A percentile compares a stretch with the other conserved stretches of the same genome.
Conservation (phyloP, 2,888 invertebrate species). For the Pecten maximus region DNA sequence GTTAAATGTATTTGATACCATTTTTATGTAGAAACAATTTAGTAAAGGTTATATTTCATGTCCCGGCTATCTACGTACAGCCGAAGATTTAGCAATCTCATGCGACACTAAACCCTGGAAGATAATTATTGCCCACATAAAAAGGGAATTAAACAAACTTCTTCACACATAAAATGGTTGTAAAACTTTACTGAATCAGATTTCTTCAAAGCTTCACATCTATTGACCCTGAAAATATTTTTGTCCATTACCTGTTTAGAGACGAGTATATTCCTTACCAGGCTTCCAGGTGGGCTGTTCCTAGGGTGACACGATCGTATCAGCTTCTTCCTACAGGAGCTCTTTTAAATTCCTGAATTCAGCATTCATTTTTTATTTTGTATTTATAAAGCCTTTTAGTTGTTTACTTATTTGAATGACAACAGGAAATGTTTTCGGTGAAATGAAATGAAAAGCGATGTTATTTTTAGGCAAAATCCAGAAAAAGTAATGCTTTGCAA, state of each 20-base stretch:
- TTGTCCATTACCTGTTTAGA: background rate
- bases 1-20: background rate
- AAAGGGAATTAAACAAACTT: background rate
- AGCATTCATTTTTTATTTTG: too few relatives aligned
- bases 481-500: background rate
- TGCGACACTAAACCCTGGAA: background rate
- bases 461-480: background rate
- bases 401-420: background rate
- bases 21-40: background rate
- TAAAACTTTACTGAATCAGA: background rate
- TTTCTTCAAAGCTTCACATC: background rate
- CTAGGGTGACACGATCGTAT: background rate
- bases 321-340: background rate
- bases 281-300: background rate
- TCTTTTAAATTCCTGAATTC: background rate
- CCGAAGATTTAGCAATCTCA: background rate
- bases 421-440: background rate
- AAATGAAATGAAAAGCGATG: background rate
- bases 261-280: background rate
- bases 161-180: background rate
- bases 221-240: background rate
- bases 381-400: background rate
- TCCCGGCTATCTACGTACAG: background rate
- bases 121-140: background rate
- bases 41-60: background rate